These are phyloP conservation scores for Pristionchus maxplancki DNA, from an alignment of 2,888 invertebrate genomes.

Conservation along the genomic window DNA sequence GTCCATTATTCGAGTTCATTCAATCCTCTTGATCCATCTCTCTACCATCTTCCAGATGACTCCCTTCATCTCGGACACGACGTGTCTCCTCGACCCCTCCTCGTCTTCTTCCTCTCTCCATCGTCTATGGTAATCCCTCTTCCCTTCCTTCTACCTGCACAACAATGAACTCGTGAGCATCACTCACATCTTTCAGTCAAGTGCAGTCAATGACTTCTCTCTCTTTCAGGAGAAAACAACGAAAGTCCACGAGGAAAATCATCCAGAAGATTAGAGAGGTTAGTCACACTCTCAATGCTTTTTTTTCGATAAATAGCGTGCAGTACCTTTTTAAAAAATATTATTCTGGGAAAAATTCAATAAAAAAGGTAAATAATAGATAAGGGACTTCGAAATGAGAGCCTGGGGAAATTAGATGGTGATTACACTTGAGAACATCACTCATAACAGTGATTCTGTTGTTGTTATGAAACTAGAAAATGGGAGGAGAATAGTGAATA, in stretches of 20 bases:
- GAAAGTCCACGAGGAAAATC: not conserved
- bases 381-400: not conserved
- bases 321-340: no score
- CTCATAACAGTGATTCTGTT: constrained; percentile 7
- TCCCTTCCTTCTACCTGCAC: not conserved
- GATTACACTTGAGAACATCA: not conserved
- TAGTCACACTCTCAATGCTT: not conserved
- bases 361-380: no score
- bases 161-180: not conserved
- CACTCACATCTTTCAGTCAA: not conserved
- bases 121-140: not conserved
- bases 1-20: not conserved
- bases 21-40: no score
- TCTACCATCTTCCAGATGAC: constrained; percentile 3
- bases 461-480: not conserved
- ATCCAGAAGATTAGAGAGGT: constrained; percentile 12
- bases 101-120: not conserved
- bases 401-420: not conserved
- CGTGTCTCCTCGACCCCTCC: not conserved
- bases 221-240: constrained; percentile 25
- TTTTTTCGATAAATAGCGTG: no score
- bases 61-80: not conserved
- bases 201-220: not conserved
- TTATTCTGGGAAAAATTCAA: no score
- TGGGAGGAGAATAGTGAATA: not conserved